Percentiles rank a stretch among this genome's conserved stretches.
Conservation (phyloP, 2,797 vertebrate species). For the Antrozous pallidus region DNA sequence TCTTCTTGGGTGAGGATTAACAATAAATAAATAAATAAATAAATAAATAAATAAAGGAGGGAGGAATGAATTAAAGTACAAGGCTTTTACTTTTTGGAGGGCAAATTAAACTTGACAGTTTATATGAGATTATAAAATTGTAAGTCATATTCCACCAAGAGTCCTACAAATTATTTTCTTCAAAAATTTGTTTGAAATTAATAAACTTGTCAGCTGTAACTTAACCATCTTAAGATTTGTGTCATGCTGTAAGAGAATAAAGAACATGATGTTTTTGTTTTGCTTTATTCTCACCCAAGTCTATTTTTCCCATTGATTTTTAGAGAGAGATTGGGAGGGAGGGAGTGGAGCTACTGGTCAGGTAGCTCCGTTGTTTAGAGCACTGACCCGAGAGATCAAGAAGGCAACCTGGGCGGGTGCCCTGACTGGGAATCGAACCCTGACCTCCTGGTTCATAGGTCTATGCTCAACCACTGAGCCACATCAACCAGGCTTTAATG, state of each 20-base stretch:
- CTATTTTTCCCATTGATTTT: no score
- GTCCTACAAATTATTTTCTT: conserved; percentile 40
- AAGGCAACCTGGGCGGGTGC: no score
- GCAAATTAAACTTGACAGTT: conserved; percentile 20
- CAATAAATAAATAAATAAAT: no score
- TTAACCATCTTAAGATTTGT: not conserved
- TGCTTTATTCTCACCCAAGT: no score
- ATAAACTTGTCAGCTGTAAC: not conserved
- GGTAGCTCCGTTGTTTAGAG: no score
- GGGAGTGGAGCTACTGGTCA: no score
- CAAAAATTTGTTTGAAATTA: conserved; percentile 8
- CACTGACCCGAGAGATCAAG: no score
- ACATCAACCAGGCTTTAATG: no score
- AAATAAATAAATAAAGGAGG: not conserved
- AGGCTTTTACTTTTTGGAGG: not conserved
- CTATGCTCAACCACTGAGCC: no score
- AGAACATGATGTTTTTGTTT: not conserved
- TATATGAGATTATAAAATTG: conserved; percentile 25
- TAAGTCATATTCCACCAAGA: not conserved
- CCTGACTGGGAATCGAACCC: no score
- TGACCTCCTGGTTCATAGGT: no score
- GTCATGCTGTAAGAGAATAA: not conserved
- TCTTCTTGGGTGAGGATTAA: not conserved
- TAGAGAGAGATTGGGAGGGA: no score
- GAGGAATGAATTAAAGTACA: not conserved